These are phyloP conservation scores for Cotesia vestalis DNA, from an alignment of 1,140 invertebrate species.

Conservation along the genomic window DNA sequence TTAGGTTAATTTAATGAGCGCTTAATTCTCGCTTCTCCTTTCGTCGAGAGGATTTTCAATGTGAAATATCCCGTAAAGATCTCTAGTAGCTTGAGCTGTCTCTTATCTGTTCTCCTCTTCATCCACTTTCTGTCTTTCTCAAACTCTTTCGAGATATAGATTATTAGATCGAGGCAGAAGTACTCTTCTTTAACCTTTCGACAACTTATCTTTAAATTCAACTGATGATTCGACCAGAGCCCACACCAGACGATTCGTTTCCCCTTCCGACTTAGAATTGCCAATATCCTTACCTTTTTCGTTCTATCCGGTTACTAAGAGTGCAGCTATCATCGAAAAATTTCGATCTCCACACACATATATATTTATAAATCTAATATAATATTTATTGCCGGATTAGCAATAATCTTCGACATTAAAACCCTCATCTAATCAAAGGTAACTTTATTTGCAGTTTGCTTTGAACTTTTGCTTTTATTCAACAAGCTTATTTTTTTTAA, in stretches of 20 bases:
- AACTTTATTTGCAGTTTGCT: background rate
- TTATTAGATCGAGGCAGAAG: no score
- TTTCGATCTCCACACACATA: background rate
- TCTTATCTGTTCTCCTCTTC: slow-evolving; percentile 26
- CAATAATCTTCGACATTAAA: no score
- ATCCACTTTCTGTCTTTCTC: slow-evolving; percentile 4
- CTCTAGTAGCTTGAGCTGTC: background rate
- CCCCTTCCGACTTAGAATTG: slow-evolving; percentile 54
- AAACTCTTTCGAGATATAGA: background rate
- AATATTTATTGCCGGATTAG: no score
- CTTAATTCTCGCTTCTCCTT: slow-evolving; percentile 42
- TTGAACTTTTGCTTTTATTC: background rate
- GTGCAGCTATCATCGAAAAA: background rate
- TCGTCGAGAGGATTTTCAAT: slow-evolving; percentile 33
- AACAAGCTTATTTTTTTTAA: no score
- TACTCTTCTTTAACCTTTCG: slow-evolving; percentile 9
- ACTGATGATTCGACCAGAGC: slow-evolving; percentile 27
- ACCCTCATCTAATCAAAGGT: no score
- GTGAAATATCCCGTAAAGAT: slow-evolving; percentile 15
- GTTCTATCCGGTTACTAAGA: slow-evolving; percentile 42
- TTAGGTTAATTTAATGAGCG: slow-evolving; percentile 51
- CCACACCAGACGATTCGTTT: slow-evolving; percentile 31
- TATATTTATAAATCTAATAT: no score
- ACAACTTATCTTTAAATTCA: slow-evolving; percentile 9
- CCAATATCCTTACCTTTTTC: slow-evolving; percentile 57